A percentile compares a stretch with the other conserved stretches of the same genome.
These are phyloP conservation scores for Elephas maximus DNA, from an alignment of 2,113 vertebrate species.

Conservation along the genomic window DNA sequence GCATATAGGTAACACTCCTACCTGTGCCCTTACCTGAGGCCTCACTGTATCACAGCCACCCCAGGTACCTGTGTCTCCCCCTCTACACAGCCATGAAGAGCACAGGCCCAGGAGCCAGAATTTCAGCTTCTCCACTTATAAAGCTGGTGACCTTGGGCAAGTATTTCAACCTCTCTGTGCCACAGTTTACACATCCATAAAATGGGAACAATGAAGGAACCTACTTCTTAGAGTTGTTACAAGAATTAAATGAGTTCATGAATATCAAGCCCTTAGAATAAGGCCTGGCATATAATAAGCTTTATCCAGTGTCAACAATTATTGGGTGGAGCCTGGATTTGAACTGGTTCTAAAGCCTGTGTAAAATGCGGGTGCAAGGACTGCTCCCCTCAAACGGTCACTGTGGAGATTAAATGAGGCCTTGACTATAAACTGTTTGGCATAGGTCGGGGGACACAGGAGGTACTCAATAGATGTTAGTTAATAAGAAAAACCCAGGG, in stretches of 20 bases:
- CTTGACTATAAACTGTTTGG: not conserved
- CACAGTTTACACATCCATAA: not conserved
- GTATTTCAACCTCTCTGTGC: not conserved
- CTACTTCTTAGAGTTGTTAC: not conserved
- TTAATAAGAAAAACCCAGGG: conserved; percentile 2
- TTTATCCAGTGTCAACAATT: not conserved
- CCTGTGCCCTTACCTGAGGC: not conserved
- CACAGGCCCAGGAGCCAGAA: not conserved
- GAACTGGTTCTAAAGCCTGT: not conserved
- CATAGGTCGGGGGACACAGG: not conserved
- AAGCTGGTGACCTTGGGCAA: not conserved
- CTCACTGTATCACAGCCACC: not conserved
- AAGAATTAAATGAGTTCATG: not conserved
- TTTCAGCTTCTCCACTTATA: not conserved
- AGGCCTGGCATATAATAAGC: not conserved
- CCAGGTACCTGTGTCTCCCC: too few species aligned
- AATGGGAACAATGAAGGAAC: too few species aligned
- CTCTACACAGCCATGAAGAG: not conserved
- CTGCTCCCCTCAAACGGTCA: not conserved
- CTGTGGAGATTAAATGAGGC: conserved; percentile 27
- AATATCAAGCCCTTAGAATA: not conserved
- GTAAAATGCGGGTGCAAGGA: not conserved
- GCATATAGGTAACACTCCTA: not conserved
- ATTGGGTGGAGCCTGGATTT: not conserved
- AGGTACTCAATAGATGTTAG: conserved; percentile 43